Base-by-base conservation (phyloP, 2,888 invertebrate species). In the Epicampocera succincta region DNA sequence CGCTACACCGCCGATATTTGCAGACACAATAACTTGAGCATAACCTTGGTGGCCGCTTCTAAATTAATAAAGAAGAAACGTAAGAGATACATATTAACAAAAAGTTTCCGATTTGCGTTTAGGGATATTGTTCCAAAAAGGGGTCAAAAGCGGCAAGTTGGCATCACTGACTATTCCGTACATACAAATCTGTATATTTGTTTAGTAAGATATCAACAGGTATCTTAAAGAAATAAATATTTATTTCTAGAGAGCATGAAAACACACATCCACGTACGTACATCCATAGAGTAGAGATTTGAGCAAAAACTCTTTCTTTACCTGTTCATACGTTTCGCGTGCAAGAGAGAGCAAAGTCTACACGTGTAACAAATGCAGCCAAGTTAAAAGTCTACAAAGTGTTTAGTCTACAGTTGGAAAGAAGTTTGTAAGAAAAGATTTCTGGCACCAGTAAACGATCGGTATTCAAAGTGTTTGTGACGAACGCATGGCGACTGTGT, bases 401-500 rank as follows among this genome's bases (percentile, higher is more conserved):
- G 15, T 72, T 56, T n/a, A 60, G 56, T 68, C n/a, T n/a, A 44
- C 25, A 42, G 50, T 5, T 15, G 48, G n/a, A 33, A 9, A 50
- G 21, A 74, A 65, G 19, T 61, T 71, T 60, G 42, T 46, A 77
- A 52, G 65, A 56, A 74, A 74, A 60, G 29, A 65, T 71, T 38
- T 78, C 60, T 54, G 50, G 66, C 46, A 71, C 74, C 78, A 82
- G 82, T 82, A 78, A 82, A 78, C 82, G 82, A 82, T 82, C 82
- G 82, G 74, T 82, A 78, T 74, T 82, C 75, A 82, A 82, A 68
- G 82, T 82, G 82, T 82, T 71, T 78, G 61, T 48, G 71, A 71
- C 74, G 48, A 71, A 42, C 50, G 19, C 60, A 50, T 74, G 71
- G 78, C 58, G 46, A 74, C 50, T 63, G 69, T 66, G 65, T 82